Evolutionary conservation across 2,888 invertebrate genomes (phyloP), one percentile per base, ranked within the genome.

Genomic region (Eueremaeus valkanovi): DNA sequence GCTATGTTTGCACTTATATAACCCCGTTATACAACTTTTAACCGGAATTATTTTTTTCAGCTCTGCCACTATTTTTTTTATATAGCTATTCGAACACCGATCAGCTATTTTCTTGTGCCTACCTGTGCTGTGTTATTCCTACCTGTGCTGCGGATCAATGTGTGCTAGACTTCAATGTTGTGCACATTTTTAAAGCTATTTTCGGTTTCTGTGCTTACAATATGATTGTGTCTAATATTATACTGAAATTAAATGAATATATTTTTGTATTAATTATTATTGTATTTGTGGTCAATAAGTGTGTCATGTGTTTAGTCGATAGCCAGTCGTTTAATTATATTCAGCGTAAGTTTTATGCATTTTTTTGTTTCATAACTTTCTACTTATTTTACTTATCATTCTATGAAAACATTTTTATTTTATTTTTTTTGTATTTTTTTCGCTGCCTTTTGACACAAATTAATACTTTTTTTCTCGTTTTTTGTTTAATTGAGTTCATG

Each of bases 11-110:
- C 55, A 55, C 55, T 55, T 55, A 55, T 24, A 55, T 55, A 55
- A 55, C 55, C 55, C 55, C 55, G 55, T 55, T 55, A 55, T 55
- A 9, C 55, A 55, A 55, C 55, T 55, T 55, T 55, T 55, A 55
- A 55, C 55, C 55, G 55, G 55, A 55, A 55, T 55, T 55, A n/a
- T n/a, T 49, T 13, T 49, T 49, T 18, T 40, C 11, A 6, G 40
- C 40, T 40, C n/a, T n/a, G n/a, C n/a, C 36, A 49, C 21, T 49
- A 49, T 49, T 49, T n/a, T 49, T 49, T n/a, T 49, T 49, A 49
- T 24, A 55, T 24, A 55, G 45, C 36, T n/a, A 36, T 45, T 18
- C 3, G 45, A 18, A 45, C 45, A 45, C 16, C 45, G 11, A 45
- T 18, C 11, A 45, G 18, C 18, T 45, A 11, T 40, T 40, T 40